Evolutionary conservation across 1,140 invertebrate species (phyloP).

Genomic region (Heliothis virescens): DNA sequence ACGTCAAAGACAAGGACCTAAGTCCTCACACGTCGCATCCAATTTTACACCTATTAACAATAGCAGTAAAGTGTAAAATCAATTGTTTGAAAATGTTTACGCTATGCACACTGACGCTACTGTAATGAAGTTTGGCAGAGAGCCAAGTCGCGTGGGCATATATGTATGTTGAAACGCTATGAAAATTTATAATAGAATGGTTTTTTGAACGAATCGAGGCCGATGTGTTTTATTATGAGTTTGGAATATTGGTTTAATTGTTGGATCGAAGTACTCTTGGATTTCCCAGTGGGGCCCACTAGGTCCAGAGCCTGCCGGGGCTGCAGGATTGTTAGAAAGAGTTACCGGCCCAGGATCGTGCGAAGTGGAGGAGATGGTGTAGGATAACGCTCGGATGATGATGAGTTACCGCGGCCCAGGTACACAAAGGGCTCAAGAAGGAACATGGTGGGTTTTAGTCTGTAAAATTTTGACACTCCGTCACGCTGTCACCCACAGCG

Average conservation of each 20-base stretch:
- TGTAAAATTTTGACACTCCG: too few species aligned
- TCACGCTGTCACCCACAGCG: too few species aligned
- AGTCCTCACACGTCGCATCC: neutral
- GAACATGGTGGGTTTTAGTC: too few species aligned
- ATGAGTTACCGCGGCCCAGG: too few species aligned
- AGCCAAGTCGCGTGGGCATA: conserved; percentile 29
- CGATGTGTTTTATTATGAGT: neutral
- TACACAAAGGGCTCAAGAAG: too few species aligned
- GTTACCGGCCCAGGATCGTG: too few species aligned
- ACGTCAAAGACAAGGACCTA: too few species aligned
- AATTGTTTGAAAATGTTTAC: conserved; percentile 11
- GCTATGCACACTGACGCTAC: neutral
- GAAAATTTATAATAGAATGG: conserved; percentile 36
- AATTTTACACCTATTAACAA: conserved; percentile 39
- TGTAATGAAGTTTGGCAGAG: conserved; percentile 36
- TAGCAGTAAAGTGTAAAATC: conserved; percentile 34
- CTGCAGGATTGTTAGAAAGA: too few species aligned
- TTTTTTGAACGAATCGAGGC: conserved; percentile 34
- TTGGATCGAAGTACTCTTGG: neutral
- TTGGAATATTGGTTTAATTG: neutral
- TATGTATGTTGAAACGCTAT: neutral
- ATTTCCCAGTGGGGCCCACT: too few species aligned
- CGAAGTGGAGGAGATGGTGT: too few species aligned
- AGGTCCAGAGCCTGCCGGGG: too few species aligned
- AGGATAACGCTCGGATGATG: too few species aligned